Conservation (phyloP, 2,888 invertebrate species). For the Empis livida region DNA sequence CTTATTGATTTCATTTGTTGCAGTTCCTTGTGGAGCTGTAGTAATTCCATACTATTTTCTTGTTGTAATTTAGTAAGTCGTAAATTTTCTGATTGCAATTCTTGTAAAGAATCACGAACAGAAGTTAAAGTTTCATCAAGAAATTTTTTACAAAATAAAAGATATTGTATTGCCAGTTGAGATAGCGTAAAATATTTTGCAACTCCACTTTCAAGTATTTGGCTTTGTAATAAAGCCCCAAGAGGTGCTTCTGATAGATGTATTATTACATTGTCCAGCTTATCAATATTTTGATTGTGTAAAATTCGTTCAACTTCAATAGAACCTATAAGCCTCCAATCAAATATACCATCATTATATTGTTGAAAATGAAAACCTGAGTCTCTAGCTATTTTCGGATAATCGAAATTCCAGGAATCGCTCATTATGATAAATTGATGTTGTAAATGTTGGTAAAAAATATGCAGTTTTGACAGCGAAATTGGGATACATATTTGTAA, state of each 20-base stretch:
- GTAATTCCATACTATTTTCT: constrained; percentile 27
- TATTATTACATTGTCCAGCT: constrained; percentile 24
- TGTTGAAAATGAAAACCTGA: constrained; percentile 29
- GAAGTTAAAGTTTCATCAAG: constrained; percentile 28
- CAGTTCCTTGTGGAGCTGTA: constrained; percentile 29
- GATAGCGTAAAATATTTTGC: constrained; percentile 32
- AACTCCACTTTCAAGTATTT: constrained; percentile 32
- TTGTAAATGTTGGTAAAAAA: background rate
- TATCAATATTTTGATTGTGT: constrained; percentile 28
- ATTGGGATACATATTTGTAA: too few relatives aligned
- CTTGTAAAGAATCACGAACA: constrained; percentile 21
- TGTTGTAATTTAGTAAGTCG: constrained; percentile 19
- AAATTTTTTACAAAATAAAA: constrained; percentile 31
- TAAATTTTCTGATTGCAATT: constrained; percentile 23
- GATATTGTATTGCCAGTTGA: constrained; percentile 31
- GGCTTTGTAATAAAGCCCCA: constrained; percentile 25
- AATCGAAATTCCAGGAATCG: constrained; percentile 14
- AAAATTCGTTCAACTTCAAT: constrained; percentile 29
- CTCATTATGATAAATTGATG: background rate
- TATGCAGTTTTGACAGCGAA: too few relatives aligned
- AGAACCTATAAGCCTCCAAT: constrained; percentile 31
- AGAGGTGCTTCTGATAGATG: constrained; percentile 31
- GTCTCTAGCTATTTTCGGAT: constrained; percentile 30
- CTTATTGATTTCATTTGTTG: constrained; percentile 29
- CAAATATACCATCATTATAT: constrained; percentile 27